Evolutionary conservation across 2,888 invertebrate species (phyloP), one percentile per base, ranked within the genome.

Genomic region (Pseudococcus jackbeardsleyi): DNA sequence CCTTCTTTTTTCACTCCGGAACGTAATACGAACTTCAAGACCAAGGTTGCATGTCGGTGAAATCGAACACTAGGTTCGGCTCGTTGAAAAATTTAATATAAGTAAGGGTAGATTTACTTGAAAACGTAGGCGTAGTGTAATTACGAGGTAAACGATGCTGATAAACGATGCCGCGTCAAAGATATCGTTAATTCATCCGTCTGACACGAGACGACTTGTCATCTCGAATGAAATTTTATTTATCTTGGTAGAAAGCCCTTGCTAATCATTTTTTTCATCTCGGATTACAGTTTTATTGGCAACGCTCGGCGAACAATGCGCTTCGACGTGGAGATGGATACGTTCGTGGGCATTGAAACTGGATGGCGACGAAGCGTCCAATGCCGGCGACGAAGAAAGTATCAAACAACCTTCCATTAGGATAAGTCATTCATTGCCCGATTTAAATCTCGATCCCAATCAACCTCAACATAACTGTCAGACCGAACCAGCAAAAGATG

Each of bases 381-480:
- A 91, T 89, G 90, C 91, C 19, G 91, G 91, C 17, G 90, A 93
- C 0, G 92, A 93, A 89, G 93, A 93, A 90, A 93, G 93, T 89
- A 93, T 94, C 0, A 93, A 94, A 9, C 95, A 95, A 90, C 94
- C 95, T 0, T 94, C 95, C 6, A 95, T 95, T 89, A 93, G 95
- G 88, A 95, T 96, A 91, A 95, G 95, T 90, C 95, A 95, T 91
- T 95, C 95, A 0, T 91, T 95, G 33, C 96, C 96, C 0, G 95
- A 96, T 90, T 93, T 96, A 84, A 95, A 95, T 90, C 94, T 94
- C 0, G 95, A 95, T 90, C 89, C 89, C 89, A 86, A 89, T 89
- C 89, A 89, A 89, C 33, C 89, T 89, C 42, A 89, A 86, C 84
- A 84, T n/a, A 89, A 39, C 26, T 42, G 50, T 50, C 59, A 15